Evolutionary conservation across 1,140 invertebrate species (phyloP), one percentile per base, ranked within the genome.

Genomic region (Cecropterus lyciades): DNA sequence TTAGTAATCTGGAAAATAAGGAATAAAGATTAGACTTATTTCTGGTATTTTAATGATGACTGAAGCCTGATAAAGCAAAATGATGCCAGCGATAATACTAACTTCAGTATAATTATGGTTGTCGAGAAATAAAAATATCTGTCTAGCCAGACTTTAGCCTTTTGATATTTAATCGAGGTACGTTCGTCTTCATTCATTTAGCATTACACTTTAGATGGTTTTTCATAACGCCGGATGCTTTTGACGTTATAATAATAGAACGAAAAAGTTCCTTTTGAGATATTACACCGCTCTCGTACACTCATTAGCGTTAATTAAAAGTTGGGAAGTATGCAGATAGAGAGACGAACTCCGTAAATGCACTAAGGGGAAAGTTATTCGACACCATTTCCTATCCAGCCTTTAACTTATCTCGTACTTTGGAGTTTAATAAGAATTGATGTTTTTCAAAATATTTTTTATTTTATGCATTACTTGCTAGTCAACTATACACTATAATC

Each of bases 261-360:
- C 24, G 20, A 11, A 59, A 62, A 45, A 49, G 30, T 67, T 59
- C 13, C 30, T 17, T 40, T 51, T 63, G 46, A 63, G 51, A 56
- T 68, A 55, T 62, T 14, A 63, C 42, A 30, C n/a, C 37, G 51
- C 37, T 48, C 52, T 57, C 46, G 57, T 63, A 42, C 48, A 49
- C 60, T 64, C 55, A 69, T 69, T 69, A 69, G 56, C 57, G 45
- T 60, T 60, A 60, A 60, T 60, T 60, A 60, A 60, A 60, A 53
- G 43, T 52, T 52, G 60, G 60, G 42, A 52, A 64, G 48, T 64
- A 51, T 49, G 48, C 48, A 52, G 60, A 52, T 63, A 63, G 57
- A 63, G 56, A 62, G 59, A 63, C 16, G 48, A 49, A 63, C 45
- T 49, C 37, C 15, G 59, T 62, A 37, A 17, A 63, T 49, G 48